These are phyloP conservation scores for Plestiodon gilberti DNA, from an alignment of 2,113 vertebrate species.

Conservation along the genomic window DNA sequence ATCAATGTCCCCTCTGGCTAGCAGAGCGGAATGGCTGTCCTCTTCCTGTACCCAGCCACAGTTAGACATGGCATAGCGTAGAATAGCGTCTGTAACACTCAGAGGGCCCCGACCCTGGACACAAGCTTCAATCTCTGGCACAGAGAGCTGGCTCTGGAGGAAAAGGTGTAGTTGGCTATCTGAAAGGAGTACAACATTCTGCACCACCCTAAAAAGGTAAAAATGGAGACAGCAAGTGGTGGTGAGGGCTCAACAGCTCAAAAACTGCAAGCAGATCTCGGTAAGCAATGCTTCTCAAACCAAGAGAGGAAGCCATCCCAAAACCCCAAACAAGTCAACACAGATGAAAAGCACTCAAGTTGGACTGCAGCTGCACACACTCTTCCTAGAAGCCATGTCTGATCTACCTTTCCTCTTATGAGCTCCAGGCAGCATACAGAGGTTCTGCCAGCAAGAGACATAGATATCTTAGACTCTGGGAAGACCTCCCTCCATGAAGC, in stretches of 20 bases:
- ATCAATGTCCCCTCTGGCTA: slow-evolving; percentile 15
- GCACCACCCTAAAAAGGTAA: slow-evolving; percentile 80
- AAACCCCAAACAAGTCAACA: background rate
- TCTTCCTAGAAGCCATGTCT: background rate
- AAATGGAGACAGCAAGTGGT: fast-evolving
- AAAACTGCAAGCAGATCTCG: background rate
- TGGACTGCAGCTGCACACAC: background rate
- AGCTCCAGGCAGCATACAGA: background rate
- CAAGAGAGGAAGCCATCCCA: background rate
- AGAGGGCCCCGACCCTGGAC: slow-evolving; percentile 87
- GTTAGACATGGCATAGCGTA: slow-evolving; percentile 89
- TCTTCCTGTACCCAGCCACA: slow-evolving; percentile 87
- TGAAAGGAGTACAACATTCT: slow-evolving; percentile 93
- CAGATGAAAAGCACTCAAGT: background rate
- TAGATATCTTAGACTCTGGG: background rate
- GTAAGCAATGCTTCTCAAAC: background rate
- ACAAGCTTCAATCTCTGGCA: slow-evolving; percentile 89
- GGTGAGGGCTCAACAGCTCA: background rate
- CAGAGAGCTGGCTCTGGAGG: slow-evolving; percentile 93
- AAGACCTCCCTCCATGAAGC: background rate
- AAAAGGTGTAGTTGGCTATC: slow-evolving; percentile 98
- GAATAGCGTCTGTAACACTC: slow-evolving; percentile 89
- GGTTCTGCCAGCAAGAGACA: background rate
- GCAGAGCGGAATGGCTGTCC: slow-evolving; percentile 17
- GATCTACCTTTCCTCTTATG: background rate